Evolutionary conservation across 2,888 invertebrate species (phyloP).

Genomic region (Neoaliturus tenellus): DNA sequence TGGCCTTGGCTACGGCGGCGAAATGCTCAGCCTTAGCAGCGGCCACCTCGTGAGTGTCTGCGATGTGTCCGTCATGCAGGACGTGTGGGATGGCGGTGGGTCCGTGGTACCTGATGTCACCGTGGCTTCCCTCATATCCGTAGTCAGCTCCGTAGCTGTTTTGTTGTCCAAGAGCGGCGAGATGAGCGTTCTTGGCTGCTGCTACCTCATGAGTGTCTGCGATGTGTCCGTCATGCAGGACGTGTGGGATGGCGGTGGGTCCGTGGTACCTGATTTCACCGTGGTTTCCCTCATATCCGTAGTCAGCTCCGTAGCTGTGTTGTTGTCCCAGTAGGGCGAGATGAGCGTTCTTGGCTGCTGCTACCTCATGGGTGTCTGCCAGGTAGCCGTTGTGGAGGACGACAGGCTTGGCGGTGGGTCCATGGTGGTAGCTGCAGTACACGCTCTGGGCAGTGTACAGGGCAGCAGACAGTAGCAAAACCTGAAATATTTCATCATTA

Average conservation of each 20-base stretch:
- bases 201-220: constrained; percentile 46
- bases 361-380: no score
- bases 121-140: background rate
- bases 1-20: constrained; percentile 23
- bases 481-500: no score
- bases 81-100: constrained; percentile 22
- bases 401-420: no score
- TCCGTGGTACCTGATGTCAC: constrained; percentile 37
- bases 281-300: no score
- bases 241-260: constrained; percentile 6
- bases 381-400: no score
- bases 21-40: constrained; percentile 34
- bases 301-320: no score
- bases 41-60: constrained; percentile 37
- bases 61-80: constrained; percentile 4
- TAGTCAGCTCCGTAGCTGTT: background rate
- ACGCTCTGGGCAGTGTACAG: constrained; percentile 8
- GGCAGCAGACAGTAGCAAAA: background rate
- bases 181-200: constrained; percentile 42
- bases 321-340: no score
- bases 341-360: no score
- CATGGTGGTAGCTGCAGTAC: constrained; percentile 20
- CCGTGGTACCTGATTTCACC: no score
- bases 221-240: constrained; percentile 32
- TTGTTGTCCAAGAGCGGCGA: constrained; percentile 4